A percentile compares a stretch with the other conserved stretches of the same genome.
Conservation (phyloP, 2,888 invertebrate species). For the Thera obeliscata region DNA sequence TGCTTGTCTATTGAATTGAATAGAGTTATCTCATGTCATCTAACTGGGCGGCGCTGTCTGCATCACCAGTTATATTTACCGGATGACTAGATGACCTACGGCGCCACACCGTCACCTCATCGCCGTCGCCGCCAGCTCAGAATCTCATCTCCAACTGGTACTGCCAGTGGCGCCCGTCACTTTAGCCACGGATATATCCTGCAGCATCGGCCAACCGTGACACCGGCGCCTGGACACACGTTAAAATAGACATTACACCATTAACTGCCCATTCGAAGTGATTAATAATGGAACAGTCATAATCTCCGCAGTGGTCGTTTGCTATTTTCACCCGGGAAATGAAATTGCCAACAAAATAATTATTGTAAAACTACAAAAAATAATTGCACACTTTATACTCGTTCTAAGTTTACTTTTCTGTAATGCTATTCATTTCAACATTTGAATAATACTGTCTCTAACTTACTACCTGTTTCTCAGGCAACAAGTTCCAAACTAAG, state of each 20-base stretch:
- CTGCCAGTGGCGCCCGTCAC: conserved; percentile 22
- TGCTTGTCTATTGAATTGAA: conserved; percentile 20
- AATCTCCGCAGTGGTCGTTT: conserved; percentile 37
- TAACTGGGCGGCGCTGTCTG: conserved; percentile 9
- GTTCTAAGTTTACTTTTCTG: background rate
- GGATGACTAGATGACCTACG: conserved; percentile 22
- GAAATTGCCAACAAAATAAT: conserved; percentile 20
- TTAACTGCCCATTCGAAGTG: conserved; percentile 39
- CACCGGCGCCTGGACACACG: conserved; percentile 38
- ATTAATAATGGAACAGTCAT: conserved; percentile 41
- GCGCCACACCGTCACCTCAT: conserved; percentile 29
- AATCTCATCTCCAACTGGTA: conserved; percentile 7
- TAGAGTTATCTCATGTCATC: conserved; percentile 25
- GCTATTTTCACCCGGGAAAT: conserved; percentile 27
- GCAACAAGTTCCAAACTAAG: background rate
- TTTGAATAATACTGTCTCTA: conserved; percentile 7
- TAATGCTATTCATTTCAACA: too few species aligned
- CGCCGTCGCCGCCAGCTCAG: conserved; percentile 30
- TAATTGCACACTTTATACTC: background rate
- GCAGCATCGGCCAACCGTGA: conserved; percentile 18
- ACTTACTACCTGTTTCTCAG: conserved; percentile 2
- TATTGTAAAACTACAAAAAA: background rate
- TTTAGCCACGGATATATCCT: conserved; percentile 16
- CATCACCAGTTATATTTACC: conserved; percentile 38
- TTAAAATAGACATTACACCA: conserved; percentile 45